Percentiles rank a stretch among this genome's conserved stretches.
These are phyloP conservation scores for Drosophila melanosoma DNA, from an alignment of 2,888 invertebrate species.

Conservation along the genomic window DNA sequence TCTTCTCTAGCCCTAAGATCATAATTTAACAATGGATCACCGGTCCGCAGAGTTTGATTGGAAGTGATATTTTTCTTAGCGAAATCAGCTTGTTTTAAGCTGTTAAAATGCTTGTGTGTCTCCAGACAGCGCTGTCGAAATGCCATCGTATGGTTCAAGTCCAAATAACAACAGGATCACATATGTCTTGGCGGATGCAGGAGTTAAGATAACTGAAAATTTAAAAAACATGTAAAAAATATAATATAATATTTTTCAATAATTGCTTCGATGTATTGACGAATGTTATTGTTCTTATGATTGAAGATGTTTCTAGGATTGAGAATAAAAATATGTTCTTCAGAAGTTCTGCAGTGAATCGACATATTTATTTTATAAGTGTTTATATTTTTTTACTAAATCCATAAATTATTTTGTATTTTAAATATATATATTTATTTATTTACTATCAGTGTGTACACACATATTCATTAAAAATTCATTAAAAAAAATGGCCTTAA, in stretches of 20 bases:
- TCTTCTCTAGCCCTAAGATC: background rate
- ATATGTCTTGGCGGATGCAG: conserved; percentile 51
- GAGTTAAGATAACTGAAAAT: conserved; percentile 30
- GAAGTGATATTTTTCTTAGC: background rate
- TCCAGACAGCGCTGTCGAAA: conserved; percentile 62
- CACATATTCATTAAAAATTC: background rate
- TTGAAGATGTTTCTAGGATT: conserved; percentile 58
- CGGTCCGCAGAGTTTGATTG: background rate
- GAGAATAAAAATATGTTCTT: conserved; percentile 54
- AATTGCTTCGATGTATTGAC: conserved; percentile 38
- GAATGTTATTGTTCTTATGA: conserved; percentile 39
- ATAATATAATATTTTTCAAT: conserved; percentile 17
- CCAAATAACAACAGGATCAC: conserved; percentile 63
- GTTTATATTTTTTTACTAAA: background rate
- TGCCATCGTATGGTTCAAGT: conserved; percentile 52
- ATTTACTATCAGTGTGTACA: conserved; percentile 18
- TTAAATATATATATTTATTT: background rate
- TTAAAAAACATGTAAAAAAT: too few relatives aligned
- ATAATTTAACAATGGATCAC: conserved; percentile 32
- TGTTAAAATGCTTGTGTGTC: conserved; percentile 32
- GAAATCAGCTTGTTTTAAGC: background rate
- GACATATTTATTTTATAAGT: conserved; percentile 26
- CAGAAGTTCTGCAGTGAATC: conserved; percentile 52
- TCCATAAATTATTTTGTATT: background rate
- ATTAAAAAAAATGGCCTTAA: conserved; percentile 11